These are phyloP conservation scores for Elgonia sp. DNA, from an alignment of 2,888 invertebrate genomes.

Conservation along the genomic window DNA sequence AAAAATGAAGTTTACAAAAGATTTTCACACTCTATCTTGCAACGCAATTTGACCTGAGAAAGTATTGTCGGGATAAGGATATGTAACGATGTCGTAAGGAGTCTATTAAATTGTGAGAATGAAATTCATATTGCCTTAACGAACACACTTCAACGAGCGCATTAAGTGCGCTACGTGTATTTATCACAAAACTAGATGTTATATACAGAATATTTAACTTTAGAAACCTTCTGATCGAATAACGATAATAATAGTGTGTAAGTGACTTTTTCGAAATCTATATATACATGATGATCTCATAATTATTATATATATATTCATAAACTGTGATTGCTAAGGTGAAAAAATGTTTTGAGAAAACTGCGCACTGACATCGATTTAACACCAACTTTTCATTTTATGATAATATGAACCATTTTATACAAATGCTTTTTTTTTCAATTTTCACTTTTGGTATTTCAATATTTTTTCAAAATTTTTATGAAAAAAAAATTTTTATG, in stretches of 20 bases:
- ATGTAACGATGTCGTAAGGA: slow-evolving; percentile 56
- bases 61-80: slow-evolving; percentile 52
- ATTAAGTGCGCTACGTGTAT: slow-evolving; percentile 39
- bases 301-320: slow-evolving; percentile 39
- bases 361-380: background rate
- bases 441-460: too few relatives aligned
- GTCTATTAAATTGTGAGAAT: slow-evolving; percentile 61
- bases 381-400: too few relatives aligned
- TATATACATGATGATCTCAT: slow-evolving; percentile 58
- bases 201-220: slow-evolving; percentile 59
- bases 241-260: slow-evolving; percentile 69
- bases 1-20: background rate
- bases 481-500: too few relatives aligned
- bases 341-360: slow-evolving; percentile 30
- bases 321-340: slow-evolving; percentile 52
- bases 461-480: too few relatives aligned
- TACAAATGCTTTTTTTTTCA: too few relatives aligned
- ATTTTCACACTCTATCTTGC: slow-evolving; percentile 43
- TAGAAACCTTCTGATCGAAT: slow-evolving; percentile 68
- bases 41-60: slow-evolving; percentile 40
- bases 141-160: slow-evolving; percentile 50
- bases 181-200: slow-evolving; percentile 61
- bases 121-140: slow-evolving; percentile 72
- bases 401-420: too few relatives aligned
- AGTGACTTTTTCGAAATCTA: slow-evolving; percentile 67